phyloP scores from a whole-genome alignment of 2,113 vertebrate genomes.

The Myotis davidii region DNA sequence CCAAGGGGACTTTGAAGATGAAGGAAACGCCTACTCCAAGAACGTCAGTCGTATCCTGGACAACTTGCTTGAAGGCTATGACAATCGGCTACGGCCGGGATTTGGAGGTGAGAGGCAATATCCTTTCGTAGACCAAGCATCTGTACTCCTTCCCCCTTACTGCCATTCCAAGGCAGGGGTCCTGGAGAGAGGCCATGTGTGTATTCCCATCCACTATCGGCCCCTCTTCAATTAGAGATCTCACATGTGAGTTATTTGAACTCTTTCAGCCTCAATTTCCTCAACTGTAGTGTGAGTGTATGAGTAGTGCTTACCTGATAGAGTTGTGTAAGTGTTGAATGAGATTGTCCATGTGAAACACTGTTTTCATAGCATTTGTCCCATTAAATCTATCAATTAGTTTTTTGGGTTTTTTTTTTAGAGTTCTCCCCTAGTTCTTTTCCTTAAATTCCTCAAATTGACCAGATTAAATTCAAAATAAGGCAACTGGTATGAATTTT shows the following conservation, averaged over 20 bases:
- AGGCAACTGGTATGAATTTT: not conserved
- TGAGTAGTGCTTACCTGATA: not conserved
- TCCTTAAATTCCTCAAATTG: not conserved
- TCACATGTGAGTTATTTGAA: not conserved
- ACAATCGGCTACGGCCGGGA: constrained; percentile 95
- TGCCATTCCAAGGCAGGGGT: not conserved
- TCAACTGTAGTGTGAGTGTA: not conserved
- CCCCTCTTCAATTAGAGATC: not conserved
- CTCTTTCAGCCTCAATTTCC: not conserved
- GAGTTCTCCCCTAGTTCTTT: not conserved
- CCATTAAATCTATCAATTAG: not conserved
- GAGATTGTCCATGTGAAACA: not conserved
- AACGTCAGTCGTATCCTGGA: constrained; percentile 96
- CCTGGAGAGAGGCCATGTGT: not conserved
- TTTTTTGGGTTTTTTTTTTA: not conserved
- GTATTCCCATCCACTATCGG: not conserved
- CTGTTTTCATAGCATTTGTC: not conserved
- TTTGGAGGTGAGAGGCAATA: constrained; percentile 90
- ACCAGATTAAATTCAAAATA: not conserved
- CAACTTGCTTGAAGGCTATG: constrained; percentile 95
- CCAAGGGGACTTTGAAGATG: constrained; percentile 83
- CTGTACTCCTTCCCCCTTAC: too few relatives aligned
- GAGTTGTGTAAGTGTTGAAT: not conserved
- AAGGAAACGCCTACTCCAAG: constrained; percentile 89
- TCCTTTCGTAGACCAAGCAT: not conserved